These are phyloP conservation scores for Martes martes DNA, from an alignment of 2,113 vertebrate genomes.

Conservation along the genomic window DNA sequence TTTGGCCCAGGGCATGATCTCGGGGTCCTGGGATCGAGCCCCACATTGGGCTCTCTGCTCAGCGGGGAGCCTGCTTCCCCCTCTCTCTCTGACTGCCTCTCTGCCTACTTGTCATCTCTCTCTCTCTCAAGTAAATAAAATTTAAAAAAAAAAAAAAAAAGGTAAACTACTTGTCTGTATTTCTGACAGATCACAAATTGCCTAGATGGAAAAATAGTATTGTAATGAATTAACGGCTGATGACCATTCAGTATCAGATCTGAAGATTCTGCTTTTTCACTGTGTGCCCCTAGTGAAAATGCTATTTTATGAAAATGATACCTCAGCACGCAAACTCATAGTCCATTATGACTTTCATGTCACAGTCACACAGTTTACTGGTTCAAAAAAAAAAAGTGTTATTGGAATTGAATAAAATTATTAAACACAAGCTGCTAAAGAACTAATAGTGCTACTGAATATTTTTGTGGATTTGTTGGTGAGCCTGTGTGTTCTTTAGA, in stretches of 20 bases:
- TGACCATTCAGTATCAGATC: slow-evolving; percentile 74
- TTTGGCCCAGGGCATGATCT: too few species aligned
- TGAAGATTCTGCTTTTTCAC: slow-evolving; percentile 72
- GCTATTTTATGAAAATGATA: slow-evolving; percentile 77
- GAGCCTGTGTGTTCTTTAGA: slow-evolving; percentile 11
- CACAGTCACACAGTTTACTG: slow-evolving; percentile 76
- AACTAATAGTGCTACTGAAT: slow-evolving; percentile 67
- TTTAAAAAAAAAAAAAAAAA: slow-evolving; percentile 79
- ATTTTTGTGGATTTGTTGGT: slow-evolving; percentile 56
- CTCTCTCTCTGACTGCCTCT: too few species aligned
- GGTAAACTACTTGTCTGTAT: slow-evolving; percentile 50
- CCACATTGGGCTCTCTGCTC: too few species aligned
- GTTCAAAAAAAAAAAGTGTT: slow-evolving; percentile 67
- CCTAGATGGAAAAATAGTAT: slow-evolving; percentile 77
- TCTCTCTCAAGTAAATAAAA: too few species aligned
- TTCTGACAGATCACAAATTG: slow-evolving; percentile 74
- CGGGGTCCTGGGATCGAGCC: too few species aligned
- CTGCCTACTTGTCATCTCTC: too few species aligned
- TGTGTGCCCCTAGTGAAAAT: slow-evolving; percentile 73
- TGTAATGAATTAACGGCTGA: slow-evolving; percentile 77
- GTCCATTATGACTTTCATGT: slow-evolving; percentile 72
- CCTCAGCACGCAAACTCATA: slow-evolving; percentile 78
- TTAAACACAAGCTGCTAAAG: slow-evolving; percentile 76
- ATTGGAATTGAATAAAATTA: slow-evolving; percentile 80
- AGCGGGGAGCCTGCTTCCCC: too few species aligned